These are phyloP conservation scores for Sphaeridia pumilis DNA, from an alignment of 2,888 invertebrate genomes.

Conservation along the genomic window DNA sequence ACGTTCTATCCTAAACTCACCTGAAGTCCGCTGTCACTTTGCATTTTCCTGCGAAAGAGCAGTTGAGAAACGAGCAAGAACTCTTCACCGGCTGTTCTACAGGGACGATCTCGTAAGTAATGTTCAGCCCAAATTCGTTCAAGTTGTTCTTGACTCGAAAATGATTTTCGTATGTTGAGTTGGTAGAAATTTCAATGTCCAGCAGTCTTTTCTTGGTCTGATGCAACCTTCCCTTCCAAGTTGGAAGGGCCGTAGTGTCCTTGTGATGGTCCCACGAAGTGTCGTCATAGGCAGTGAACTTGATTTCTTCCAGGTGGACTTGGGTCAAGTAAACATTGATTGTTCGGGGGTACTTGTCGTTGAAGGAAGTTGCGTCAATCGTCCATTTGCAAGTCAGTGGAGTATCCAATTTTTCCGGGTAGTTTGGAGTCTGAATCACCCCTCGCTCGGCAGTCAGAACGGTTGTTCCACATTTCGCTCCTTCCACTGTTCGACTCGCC, in stretches of 20 bases:
- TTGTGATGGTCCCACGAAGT: conserved; percentile 52
- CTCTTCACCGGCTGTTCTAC: conserved; percentile 29
- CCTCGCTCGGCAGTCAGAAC: conserved; percentile 48
- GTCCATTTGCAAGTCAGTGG: conserved; percentile 80
- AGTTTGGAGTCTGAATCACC: conserved; percentile 68
- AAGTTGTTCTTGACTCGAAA: conserved; percentile 66
- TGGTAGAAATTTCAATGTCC: conserved; percentile 62
- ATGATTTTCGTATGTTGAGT: conserved; percentile 51
- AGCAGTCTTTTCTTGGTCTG: conserved; percentile 52
- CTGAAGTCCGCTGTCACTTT: conserved; percentile 41
- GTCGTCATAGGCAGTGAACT: conserved; percentile 45
- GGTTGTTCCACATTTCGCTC: neutral
- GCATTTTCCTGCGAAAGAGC: conserved; percentile 77
- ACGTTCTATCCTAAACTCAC: conserved; percentile 12
- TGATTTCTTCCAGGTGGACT: conserved; percentile 53
- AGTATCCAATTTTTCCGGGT: conserved; percentile 65
- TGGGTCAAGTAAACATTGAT: conserved; percentile 28
- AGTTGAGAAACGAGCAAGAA: conserved; percentile 62
- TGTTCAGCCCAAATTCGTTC: conserved; percentile 82
- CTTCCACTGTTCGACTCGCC: neutral
- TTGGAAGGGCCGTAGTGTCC: conserved; percentile 33
- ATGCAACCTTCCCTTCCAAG: conserved; percentile 38
- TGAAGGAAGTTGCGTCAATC: conserved; percentile 51
- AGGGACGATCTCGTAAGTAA: conserved; percentile 65
- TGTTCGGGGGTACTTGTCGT: conserved; percentile 1